These are phyloP conservation scores for Chromis chromis DNA, from an alignment of 2,797 vertebrate genomes.

Conservation along the genomic window DNA sequence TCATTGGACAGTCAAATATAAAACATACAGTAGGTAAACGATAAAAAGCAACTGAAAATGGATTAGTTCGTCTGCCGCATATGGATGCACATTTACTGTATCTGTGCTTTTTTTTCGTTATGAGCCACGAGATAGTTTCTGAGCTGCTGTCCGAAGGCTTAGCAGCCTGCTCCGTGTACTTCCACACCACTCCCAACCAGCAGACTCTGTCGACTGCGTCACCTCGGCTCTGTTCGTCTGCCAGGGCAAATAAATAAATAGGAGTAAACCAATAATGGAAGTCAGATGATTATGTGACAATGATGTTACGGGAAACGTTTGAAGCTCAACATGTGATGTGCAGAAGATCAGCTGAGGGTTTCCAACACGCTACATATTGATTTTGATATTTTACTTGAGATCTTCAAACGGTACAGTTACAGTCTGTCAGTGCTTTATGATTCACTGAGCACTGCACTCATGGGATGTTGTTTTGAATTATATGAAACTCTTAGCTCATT, in stretches of 20 bases:
- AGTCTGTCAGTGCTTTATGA: not conserved
- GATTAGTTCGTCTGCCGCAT: not conserved
- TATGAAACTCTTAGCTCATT: constrained; percentile 20
- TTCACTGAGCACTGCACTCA: not conserved
- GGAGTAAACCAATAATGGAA: constrained; percentile 70
- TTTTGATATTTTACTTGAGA: too few species aligned
- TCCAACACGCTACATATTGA: not conserved
- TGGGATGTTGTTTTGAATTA: constrained; percentile 8
- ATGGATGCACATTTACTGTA: not conserved
- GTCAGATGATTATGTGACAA: constrained; percentile 75
- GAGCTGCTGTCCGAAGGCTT: constrained; percentile 8
- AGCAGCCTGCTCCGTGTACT: not conserved
- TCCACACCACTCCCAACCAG: constrained; percentile 32
- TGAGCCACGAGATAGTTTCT: constrained; percentile 1
- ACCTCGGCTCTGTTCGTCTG: constrained; percentile 63
- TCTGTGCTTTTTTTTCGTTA: not conserved
- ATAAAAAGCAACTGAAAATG: not conserved
- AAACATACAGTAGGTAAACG: not conserved
- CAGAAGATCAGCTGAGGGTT: constrained; percentile 34
- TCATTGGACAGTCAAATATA: not conserved
- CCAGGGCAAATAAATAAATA: constrained; percentile 71
- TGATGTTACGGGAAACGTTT: constrained; percentile 63
- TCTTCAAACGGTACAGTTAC: not conserved
- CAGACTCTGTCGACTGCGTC: constrained; percentile 35
- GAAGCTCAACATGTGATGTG: constrained; percentile 56